Base-by-base conservation (phyloP, 1,140 invertebrate genomes). In the silkworm (Bombyx mori) region DNA sequence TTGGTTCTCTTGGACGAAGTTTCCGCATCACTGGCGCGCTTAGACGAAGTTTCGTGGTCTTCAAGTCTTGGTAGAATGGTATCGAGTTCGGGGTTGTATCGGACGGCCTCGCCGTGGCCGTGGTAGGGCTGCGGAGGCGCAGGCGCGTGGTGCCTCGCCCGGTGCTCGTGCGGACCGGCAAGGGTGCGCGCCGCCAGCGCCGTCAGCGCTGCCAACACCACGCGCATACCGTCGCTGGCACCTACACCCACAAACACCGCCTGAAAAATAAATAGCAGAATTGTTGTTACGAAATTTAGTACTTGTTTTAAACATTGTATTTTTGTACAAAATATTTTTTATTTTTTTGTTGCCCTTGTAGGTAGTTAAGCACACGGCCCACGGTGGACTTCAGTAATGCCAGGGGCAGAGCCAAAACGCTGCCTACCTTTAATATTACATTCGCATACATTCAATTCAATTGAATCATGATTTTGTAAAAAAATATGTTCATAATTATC, bases 41-140 rank as follows among this genome's bases (percentile, higher is more conserved):
- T 82, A 43, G 83, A 86, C 42, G 83, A 86, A 9, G 83, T 86
- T 67, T 86, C 83, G 54, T 84, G 83, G 49, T 83, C 79, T 57
- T 86, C 80, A 42, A 81, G 52, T 51, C 82, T 75, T 8, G 83
- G 82, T 45, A 81, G 75, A 53, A 89, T 89, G 42, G 85, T 84
- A 57, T 88, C 88, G 45, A 88, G 69, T 54, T 88, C 88, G 18
- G 88, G 86, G 63, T 88, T 88, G 66, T 89, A 89, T 52, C 88
- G 78, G 12, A 89, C 88, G 50, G 84, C 80, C 61, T 89, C 88
- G 54, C 88, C 88, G 57, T 89, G 88, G 47, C 88, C 88, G 58
- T 77, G 77, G 59, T 89, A 89, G 52, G 86, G 83, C 60, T 84
- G 82, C n/a, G 78, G 66, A 12, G 76, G 71, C 18, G 71, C 76